Evolutionary conservation across 1,140 invertebrate species (phyloP), one percentile per base, ranked within the genome.

Genomic region (Leptinotarsa defecta): DNA sequence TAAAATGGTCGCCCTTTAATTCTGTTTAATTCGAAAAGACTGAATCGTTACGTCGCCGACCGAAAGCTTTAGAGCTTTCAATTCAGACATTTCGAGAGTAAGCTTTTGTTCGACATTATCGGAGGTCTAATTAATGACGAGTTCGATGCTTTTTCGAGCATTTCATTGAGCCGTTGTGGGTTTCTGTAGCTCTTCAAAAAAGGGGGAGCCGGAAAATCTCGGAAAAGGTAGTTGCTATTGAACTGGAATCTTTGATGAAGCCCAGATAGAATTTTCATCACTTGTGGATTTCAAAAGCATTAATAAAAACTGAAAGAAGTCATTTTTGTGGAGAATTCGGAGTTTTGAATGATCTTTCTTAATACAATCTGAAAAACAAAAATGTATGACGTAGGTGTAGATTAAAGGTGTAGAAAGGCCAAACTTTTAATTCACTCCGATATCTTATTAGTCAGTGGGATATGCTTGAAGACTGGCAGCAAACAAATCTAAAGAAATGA

Each of bases 181-280:
- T 57, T 57, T 15, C n/a, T 57, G 17, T 57, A 57, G n/a, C 15
- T 57, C n/a, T 57, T n/a, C 6, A 57, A 57, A 57, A 57, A 17
- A 15, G n/a, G 52, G 13, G 52, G 52, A 57, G 62, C 52, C 75
- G 63, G 68, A 67, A 71, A 76, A 67, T 63, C 43, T 57, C 48
- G 62, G 65, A 57, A 77, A 77, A 77, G 70, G 75, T 72, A 43
- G 64, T 22, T 48, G 61, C 22, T 57, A 48, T 24, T 68, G 73
- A 62, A 74, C 68, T 74, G 73, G 68, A 74, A 69, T 64, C 73
- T 74, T 61, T 69, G 57, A 43, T 43, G 34, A 43, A 43, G 34
- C 8, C 34, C 8, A 43, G 34, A 11, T 11, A 43, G 8, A 43
- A 43, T 11, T 43, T 19, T 62, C 5, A 13, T 62, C 2, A 62